Percentiles rank a stretch among this genome's conserved stretches.
Evolutionary conservation across 2,797 vertebrate genomes (phyloP).

Genomic region (Microctenopoma lineatum): DNA sequence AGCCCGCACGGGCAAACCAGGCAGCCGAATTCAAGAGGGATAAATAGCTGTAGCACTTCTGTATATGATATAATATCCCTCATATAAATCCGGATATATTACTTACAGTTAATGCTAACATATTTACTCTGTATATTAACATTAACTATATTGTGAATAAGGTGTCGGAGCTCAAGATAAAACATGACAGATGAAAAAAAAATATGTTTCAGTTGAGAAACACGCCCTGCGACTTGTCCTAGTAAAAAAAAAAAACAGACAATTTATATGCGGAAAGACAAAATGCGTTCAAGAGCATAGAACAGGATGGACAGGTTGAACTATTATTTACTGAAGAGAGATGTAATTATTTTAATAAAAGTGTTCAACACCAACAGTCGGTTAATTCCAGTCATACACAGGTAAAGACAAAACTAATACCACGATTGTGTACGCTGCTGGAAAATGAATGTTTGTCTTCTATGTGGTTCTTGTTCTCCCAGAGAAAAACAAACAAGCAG

Average conservation of each 20-base stretch:
- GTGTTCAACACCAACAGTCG: constrained; percentile 59
- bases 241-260: constrained; percentile 43
- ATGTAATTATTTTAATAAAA: constrained; percentile 79
- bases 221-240: constrained; percentile 50
- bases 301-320: constrained; percentile 69
- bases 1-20: neutral
- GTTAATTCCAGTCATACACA: constrained; percentile 63
- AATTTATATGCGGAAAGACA: constrained; percentile 45
- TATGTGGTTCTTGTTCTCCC: neutral
- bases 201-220: constrained; percentile 54
- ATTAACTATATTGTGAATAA: neutral
- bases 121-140: neutral
- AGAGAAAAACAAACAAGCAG: neutral
- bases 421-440: constrained; percentile 21
- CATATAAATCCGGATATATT: constrained; percentile 37
- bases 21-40: constrained; percentile 37
- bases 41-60: constrained; percentile 18
- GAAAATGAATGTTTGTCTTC: constrained; percentile 9
- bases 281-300: constrained; percentile 58
- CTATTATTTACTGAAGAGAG: constrained; percentile 55
- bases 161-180: constrained; percentile 32
- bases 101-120: neutral
- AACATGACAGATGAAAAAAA: constrained; percentile 43
- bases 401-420: constrained; percentile 52
- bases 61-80: constrained; percentile 27